Evolutionary conservation across 1,140 invertebrate genomes (phyloP).

Genomic region (Drosophila hydei): DNA sequence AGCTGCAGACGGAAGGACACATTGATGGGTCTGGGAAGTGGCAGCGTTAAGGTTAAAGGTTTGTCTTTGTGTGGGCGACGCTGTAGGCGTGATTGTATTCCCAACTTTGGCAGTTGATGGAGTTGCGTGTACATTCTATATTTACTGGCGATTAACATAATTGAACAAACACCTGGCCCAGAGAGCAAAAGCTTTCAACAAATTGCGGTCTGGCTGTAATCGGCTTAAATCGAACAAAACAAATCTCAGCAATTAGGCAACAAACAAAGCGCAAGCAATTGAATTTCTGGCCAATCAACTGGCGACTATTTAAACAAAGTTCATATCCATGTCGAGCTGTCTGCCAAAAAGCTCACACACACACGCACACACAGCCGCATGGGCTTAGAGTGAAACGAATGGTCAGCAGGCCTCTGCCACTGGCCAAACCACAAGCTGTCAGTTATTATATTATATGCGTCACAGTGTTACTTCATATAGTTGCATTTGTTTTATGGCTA

Average conservation of each 20-base stretch:
- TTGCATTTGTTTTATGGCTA: not conserved
- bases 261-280: slow-evolving; percentile 38
- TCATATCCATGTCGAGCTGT: slow-evolving; percentile 41
- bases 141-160: slow-evolving; percentile 61
- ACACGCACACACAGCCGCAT: not conserved
- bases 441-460: slow-evolving; percentile 7
- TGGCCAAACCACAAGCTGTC: not conserved
- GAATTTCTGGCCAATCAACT: slow-evolving; percentile 43
- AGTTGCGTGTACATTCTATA: not conserved
- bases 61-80: slow-evolving; percentile 2
- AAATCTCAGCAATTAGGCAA: slow-evolving; percentile 71
- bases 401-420: not conserved
- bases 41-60: slow-evolving; percentile 63
- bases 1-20: slow-evolving; percentile 15
- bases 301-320: slow-evolving; percentile 45
- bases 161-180: slow-evolving; percentile 59
- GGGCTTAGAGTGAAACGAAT: not conserved
- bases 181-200: slow-evolving; percentile 63
- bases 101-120: not conserved
- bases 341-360: not conserved
- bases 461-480: not conserved
- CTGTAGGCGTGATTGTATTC: slow-evolving; percentile 28
- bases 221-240: slow-evolving; percentile 69
- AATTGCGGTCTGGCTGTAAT: slow-evolving; percentile 71
- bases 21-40: slow-evolving; percentile 53